Conservation (phyloP, 2,797 vertebrate genomes). For the Varecia variegata region DNA sequence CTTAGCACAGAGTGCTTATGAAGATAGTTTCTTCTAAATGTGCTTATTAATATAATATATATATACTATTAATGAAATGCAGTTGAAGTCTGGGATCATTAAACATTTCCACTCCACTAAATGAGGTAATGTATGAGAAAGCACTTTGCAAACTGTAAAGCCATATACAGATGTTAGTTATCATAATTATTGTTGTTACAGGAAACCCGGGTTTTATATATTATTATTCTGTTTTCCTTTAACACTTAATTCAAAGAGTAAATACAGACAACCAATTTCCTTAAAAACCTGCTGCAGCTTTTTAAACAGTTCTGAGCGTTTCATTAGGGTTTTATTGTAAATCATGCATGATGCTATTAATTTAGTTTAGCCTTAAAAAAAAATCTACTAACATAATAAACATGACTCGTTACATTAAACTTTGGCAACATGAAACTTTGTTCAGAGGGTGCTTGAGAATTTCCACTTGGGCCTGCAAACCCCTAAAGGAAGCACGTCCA, state of each 20-base stretch:
- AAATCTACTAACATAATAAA: not conserved
- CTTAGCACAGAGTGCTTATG: not conserved
- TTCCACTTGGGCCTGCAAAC: not conserved
- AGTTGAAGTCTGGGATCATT: slow-evolving; percentile 39
- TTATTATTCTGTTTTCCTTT: slow-evolving; percentile 77
- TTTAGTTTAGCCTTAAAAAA: not conserved
- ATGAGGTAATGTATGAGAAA: slow-evolving; percentile 64
- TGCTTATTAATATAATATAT: slow-evolving; percentile 42
- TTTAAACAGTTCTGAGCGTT: slow-evolving; percentile 53
- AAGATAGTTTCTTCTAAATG: slow-evolving; percentile 46
- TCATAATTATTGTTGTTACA: slow-evolving; percentile 77
- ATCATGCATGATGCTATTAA: not conserved
- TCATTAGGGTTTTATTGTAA: slow-evolving; percentile 71
- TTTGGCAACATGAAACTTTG: not conserved
- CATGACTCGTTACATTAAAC: not conserved
- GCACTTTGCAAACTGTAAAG: slow-evolving; percentile 58
- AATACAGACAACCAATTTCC: slow-evolving; percentile 69
- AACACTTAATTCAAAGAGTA: slow-evolving; percentile 76
- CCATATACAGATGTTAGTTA: slow-evolving; percentile 73
- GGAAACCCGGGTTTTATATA: slow-evolving; percentile 68
- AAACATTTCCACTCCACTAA: slow-evolving; percentile 54
- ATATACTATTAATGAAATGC: slow-evolving; percentile 43
- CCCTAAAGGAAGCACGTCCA: fast-evolving
- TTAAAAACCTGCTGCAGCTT: slow-evolving; percentile 53
- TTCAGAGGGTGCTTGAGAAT: not conserved